phyloP scores from a whole-genome alignment of 2,797 vertebrate species.

The Thamnophis elegans region DNA sequence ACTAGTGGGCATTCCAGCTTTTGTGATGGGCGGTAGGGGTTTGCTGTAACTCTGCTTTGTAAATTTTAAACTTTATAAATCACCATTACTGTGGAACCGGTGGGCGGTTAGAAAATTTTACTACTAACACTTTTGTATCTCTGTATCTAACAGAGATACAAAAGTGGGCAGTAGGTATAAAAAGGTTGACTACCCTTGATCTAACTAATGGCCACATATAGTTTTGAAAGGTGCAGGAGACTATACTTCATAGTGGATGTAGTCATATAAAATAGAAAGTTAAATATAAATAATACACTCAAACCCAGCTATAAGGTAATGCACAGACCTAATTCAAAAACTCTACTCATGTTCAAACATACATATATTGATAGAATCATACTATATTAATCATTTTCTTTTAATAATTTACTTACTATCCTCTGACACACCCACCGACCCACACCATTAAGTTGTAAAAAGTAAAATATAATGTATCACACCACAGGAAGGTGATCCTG shows the following conservation, averaged over 20 bases:
- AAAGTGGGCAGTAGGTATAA: too few species aligned
- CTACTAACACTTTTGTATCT: too few species aligned
- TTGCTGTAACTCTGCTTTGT: too few species aligned
- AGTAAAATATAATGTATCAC: not conserved
- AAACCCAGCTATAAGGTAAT: not conserved
- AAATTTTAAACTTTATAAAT: too few species aligned
- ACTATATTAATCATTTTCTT: not conserved
- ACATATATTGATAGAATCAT: not conserved
- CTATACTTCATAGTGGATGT: not conserved
- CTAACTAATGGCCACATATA: not conserved
- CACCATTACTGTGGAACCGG: too few species aligned
- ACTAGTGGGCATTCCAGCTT: too few species aligned
- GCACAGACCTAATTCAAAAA: not conserved
- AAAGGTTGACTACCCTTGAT: too few species aligned
- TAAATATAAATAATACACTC: not conserved
- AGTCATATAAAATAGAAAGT: not conserved
- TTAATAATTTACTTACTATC: not conserved
- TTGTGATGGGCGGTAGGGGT: too few species aligned
- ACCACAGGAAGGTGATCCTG: not conserved
- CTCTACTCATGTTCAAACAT: not conserved
- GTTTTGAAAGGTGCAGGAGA: not conserved
- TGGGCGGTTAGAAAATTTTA: too few species aligned
- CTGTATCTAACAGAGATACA: too few species aligned
- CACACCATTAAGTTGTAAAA: not conserved
- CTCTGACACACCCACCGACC: not conserved